phyloP scores from a whole-genome alignment of 2,888 invertebrate species.

The Drosophila kanekoi region DNA sequence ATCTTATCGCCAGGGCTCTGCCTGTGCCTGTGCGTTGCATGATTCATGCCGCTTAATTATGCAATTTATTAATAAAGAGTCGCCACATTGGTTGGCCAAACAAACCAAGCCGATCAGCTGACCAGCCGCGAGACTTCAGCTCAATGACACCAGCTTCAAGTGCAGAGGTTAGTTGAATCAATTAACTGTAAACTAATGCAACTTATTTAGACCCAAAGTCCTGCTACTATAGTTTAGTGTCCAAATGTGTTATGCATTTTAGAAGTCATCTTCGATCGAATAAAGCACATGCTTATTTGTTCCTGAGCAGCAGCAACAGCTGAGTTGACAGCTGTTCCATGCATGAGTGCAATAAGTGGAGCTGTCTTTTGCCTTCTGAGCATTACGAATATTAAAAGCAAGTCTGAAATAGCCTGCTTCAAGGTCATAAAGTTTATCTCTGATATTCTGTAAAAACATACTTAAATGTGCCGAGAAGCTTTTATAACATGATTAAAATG shows the following conservation, averaged over 20 bases:
- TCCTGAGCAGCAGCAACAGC: too few species aligned
- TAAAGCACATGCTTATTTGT: too few species aligned
- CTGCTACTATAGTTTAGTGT: too few species aligned
- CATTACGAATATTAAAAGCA: neutral
- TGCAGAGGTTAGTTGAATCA: constrained; percentile 5
- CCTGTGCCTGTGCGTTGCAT: constrained; percentile 24
- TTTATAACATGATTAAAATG: too few species aligned
- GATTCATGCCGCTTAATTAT: constrained; percentile 69
- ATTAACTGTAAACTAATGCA: neutral
- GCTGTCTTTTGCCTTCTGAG: neutral
- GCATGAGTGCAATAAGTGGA: neutral
- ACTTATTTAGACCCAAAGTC: too few species aligned
- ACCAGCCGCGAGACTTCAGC: neutral
- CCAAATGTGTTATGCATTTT: too few species aligned
- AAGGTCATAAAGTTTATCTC: too few species aligned
- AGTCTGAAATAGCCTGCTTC: too few species aligned
- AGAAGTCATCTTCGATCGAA: too few species aligned
- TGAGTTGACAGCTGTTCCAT: constrained; percentile 1
- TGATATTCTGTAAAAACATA: too few species aligned
- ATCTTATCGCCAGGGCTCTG: constrained; percentile 48
- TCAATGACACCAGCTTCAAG: constrained; percentile 32
- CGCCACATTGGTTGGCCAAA: constrained; percentile 11
- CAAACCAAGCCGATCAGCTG: constrained; percentile 22
- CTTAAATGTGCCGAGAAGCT: too few species aligned
- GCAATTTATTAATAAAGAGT: constrained; percentile 74